These are phyloP conservation scores for Danaus plexippus DNA, from an alignment of 1,140 invertebrate genomes.

Conservation along the genomic window DNA sequence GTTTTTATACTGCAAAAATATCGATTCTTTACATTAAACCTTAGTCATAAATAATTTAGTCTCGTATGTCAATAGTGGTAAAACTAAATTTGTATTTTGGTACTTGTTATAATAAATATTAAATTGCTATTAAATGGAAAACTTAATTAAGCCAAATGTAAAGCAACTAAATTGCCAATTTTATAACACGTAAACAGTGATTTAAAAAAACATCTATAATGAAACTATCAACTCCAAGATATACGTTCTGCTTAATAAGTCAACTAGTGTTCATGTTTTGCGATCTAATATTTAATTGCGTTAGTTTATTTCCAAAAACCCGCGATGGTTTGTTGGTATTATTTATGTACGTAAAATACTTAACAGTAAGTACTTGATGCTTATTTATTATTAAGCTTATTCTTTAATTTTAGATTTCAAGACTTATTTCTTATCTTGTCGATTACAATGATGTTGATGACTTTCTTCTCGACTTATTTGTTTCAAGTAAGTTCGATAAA, in stretches of 20 bases:
- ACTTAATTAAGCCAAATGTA: too few species aligned
- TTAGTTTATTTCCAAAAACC: slow-evolving; percentile 58
- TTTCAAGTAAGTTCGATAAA: slow-evolving; percentile 75
- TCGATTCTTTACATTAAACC: too few species aligned
- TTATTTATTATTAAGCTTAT: too few species aligned
- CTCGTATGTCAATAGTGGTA: too few species aligned
- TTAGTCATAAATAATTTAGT: too few species aligned
- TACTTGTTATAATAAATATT: too few species aligned
- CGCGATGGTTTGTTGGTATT: slow-evolving; percentile 53
- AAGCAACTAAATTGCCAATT: too few species aligned
- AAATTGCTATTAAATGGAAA: too few species aligned
- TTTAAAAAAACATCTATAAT: slow-evolving; percentile 25
- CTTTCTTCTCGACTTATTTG: slow-evolving; percentile 81
- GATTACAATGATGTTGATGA: slow-evolving; percentile 75
- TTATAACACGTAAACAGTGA: too few species aligned
- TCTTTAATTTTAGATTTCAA: slow-evolving; percentile 72
- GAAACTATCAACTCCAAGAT: slow-evolving; percentile 59
- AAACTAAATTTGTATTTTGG: too few species aligned
- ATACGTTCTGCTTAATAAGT: slow-evolving; percentile 51
- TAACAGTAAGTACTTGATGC: not conserved
- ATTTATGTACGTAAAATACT: slow-evolving; percentile 48
- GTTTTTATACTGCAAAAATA: too few species aligned
- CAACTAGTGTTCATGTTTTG: slow-evolving; percentile 52
- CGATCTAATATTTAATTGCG: slow-evolving; percentile 59
- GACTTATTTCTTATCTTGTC: slow-evolving; percentile 78